Conservation (phyloP, 2,113 vertebrate genomes). For the Macrotus californicus region DNA sequence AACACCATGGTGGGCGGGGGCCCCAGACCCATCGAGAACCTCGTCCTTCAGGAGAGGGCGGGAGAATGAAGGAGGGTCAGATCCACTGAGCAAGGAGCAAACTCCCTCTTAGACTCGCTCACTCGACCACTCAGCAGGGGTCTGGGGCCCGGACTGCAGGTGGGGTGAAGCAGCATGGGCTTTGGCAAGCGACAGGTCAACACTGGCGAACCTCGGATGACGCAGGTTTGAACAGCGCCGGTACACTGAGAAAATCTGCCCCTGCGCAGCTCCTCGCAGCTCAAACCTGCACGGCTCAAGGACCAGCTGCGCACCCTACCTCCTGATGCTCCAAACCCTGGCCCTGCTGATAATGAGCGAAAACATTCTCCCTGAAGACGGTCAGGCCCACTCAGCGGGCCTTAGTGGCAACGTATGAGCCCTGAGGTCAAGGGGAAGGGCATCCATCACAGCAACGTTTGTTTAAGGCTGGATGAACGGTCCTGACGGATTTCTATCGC, state of each 20-base stretch:
- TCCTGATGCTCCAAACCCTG: background rate
- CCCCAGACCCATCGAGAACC: background rate
- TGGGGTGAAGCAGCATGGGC: background rate
- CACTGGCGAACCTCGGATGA: background rate
- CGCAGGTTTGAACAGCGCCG: background rate
- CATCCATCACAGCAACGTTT: background rate
- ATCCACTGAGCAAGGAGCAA: background rate
- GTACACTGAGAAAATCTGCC: fast-evolving
- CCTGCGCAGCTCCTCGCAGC: fast-evolving
- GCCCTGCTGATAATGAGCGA: fast-evolving
- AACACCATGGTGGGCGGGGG: background rate
- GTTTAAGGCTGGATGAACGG: background rate
- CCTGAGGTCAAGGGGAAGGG: background rate
- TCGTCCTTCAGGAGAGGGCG: background rate
- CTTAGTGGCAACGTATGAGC: background rate
- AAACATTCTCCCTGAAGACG: background rate
- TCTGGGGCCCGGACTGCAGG: fast-evolving
- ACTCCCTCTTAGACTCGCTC: background rate
- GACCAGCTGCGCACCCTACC: fast-evolving
- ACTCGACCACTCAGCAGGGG: background rate
- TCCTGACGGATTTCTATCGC: too few species aligned
- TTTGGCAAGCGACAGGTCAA: background rate
- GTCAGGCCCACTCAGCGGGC: background rate
- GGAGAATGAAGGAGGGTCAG: background rate
- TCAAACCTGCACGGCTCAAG: background rate